Evolutionary conservation across 2,113 vertebrate species (phyloP), one percentile per base, ranked within the genome.

Genomic region (Columba janthina): DNA sequence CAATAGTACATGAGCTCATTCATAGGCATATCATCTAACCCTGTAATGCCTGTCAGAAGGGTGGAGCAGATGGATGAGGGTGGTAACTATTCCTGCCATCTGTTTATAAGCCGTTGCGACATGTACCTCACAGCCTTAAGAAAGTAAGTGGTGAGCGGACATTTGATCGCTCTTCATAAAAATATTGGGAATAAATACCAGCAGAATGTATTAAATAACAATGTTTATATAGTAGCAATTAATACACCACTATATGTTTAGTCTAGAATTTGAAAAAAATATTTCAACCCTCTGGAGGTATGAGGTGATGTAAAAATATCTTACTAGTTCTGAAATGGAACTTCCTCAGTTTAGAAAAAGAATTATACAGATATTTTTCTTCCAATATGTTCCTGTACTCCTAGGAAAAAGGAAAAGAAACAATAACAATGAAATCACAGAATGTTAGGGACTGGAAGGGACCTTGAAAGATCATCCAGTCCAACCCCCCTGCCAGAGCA

Each of bases 21-120:
- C 75, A 42, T 9, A 66, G 32, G 31, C 36, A 3, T 76, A 71
- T 70, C 51, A 1, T 79, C 58, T 16, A 92, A 75, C 51, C n/a
- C 64, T 94, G 28, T 54, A 77, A 42, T 64, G 69, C 29, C 64
- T 36, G 18, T 86, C 75, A 80, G 71, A 76, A 75, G 78, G 78
- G 88, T 91, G 82, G 88, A 96, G 90, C 67, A 92, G 78, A 83
- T 85, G 71, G 48, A 44, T 72, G 67, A 89, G 34, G 58, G 76
- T 72, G 85, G 85, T 66, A 95, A 76, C 36, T 83, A 36, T 90
- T 94, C n/a, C 62, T 90, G 50, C 58, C 5, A 16, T 75, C 71
- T 91, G 40, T 5, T 80, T 90, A 85, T 83, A 79, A 79, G 31
- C 31, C 40, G 36, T 57, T 90, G 58, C 25, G 90, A 16, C 3